These are phyloP conservation scores for Micrasema longulum DNA, from an alignment of 1,140 invertebrate species.

Conservation along the genomic window DNA sequence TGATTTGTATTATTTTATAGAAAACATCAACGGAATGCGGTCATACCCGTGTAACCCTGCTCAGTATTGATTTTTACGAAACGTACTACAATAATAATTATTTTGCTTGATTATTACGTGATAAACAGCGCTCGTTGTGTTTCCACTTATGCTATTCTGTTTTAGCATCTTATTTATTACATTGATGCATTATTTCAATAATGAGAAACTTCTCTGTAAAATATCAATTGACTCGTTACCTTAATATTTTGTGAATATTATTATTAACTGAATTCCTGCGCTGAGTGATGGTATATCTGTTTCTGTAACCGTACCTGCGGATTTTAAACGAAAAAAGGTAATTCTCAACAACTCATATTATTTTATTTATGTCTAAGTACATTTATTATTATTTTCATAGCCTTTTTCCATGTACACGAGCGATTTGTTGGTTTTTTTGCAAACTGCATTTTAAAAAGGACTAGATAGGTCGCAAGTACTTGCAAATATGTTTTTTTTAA, in stretches of 20 bases:
- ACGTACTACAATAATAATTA: constrained; percentile 25
- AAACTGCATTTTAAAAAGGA: too few relatives aligned
- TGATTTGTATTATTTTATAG: constrained; percentile 35
- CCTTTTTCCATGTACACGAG: too few relatives aligned
- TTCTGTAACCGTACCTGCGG: too few relatives aligned
- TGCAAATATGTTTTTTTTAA: too few relatives aligned
- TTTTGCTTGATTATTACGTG: constrained; percentile 41
- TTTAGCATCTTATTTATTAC: constrained; percentile 37
- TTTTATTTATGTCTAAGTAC: too few relatives aligned
- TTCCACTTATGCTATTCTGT: constrained; percentile 2
- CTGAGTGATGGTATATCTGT: not conserved
- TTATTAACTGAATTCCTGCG: constrained; percentile 40
- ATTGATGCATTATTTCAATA: constrained; percentile 7
- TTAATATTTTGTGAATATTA: constrained; percentile 36
- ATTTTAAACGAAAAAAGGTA: too few relatives aligned
- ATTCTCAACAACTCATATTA: too few relatives aligned
- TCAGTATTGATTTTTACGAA: constrained; percentile 49
- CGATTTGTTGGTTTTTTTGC: too few relatives aligned
- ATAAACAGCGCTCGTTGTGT: constrained; percentile 37
- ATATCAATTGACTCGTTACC: not conserved
- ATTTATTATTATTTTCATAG: too few relatives aligned
- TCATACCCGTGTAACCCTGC: constrained; percentile 34
- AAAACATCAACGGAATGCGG: constrained; percentile 44
- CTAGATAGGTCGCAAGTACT: too few relatives aligned
- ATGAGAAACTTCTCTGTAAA: too few relatives aligned